Evolutionary conservation across 2,888 invertebrate species (phyloP), one percentile per base, ranked within the genome.

Genomic region (Ryuthela nishihirai): DNA sequence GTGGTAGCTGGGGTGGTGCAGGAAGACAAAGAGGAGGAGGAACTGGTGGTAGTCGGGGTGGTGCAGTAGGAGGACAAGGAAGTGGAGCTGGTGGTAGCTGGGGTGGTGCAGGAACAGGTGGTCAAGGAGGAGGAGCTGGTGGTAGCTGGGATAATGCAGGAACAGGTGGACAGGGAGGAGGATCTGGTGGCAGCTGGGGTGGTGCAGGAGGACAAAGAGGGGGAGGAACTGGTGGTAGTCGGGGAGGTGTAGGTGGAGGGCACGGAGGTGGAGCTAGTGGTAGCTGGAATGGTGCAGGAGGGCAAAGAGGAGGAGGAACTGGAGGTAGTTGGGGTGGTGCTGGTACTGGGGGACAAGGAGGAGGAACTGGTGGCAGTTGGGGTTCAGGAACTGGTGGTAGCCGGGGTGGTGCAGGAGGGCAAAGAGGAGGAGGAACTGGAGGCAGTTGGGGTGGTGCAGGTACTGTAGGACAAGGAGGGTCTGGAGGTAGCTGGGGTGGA

Each of bases 351-450:
- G 12, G 34, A 21, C 12, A 25, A 26, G 23, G 24, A 17, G 26
- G 43, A 18, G 34, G 34, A n/a, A n/a, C n/a, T 24, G 36, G 42
- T 6, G 38, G 10, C n/a, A 46, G 36, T 21, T 35, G 39, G 23
- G 54, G 46, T 10, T n/a, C 40, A 1, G 32, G 41, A n/a, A 46
- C 41, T 2, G 44, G 54, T 15, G 35, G 46, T 9, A 46, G 54
- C 46, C 39, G 34, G 17, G 24, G 20, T 18, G 42, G 47, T 9
- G 39, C 26, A n/a, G 7, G 20, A 10, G 24, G 39, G 21, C 38
- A 38, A 5, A 32, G 23, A 20, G 47, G 17, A 40, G n/a, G 39
- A 12, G 38, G 26, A 20, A 39, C 39, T 25, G n/a, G 39, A 5
- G n/a, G 26, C n/a, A 32, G 47, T 9, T 48, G 36, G 15, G 26